Evolutionary conservation across 2,888 invertebrate species (phyloP), one percentile per base, ranked within the genome.

Genomic region (Globia sparganii): DNA sequence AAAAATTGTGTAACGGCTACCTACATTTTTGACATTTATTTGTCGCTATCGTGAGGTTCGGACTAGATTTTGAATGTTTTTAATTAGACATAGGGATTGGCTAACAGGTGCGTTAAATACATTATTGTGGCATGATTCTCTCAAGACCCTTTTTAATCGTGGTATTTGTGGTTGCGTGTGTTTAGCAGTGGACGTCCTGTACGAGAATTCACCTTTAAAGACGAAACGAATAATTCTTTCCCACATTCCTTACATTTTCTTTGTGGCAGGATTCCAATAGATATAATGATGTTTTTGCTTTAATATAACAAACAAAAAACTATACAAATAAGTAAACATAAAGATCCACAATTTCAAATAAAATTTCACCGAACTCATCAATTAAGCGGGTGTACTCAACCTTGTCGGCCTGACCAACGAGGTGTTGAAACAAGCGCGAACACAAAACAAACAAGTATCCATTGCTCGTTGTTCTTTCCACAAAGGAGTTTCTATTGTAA

Each of bases 331-430:
- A 75, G 71, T 53, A 58, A 74, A 73, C 59, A 71, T 72, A 49
- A 68, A 70, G 34, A 58, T 49, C 11, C 15, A 21, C 37, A 58
- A 58, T 77, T 74, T 59, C 40, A 43, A 68, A 72, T 64, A 67
- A 75, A 56, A 67, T 75, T 86, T 74, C 58, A 28, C 43, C 34
- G 59, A 28, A 72, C 86, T 84, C 74, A 77, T 84, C 86, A 86
- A 84, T 86, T 80, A 86, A 71, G 58, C 83, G 61, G 53, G 70
- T 31, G 56, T 75, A 84, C 46, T 85, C 87, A 81, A 72, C 77
- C 75, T 65, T 59, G 21, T 70, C 74, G 73, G 34, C n/a, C 53
- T 31, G 46, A 15, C 68, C 80, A 77, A 64, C 68, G 87, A 74
- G 75, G 80, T 80, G 87, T 83, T 80, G 68, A 85, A 80, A 84